Evolutionary conservation across 2,888 invertebrate species (phyloP).

Genomic region (Phania funesta): DNA sequence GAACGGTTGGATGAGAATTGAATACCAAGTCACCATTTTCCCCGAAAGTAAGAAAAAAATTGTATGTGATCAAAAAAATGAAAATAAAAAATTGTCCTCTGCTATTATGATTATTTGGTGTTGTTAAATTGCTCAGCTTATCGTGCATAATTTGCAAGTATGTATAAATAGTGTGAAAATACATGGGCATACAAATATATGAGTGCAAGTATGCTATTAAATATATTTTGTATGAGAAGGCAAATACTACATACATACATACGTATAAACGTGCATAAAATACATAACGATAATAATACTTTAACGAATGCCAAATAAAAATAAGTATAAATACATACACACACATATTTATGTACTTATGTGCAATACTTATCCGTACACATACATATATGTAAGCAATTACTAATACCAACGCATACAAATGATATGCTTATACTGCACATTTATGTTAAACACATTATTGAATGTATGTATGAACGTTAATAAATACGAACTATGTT

Average conservation of each 20-base stretch:
- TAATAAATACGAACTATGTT: constrained; percentile 5
- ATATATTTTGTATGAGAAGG: background rate
- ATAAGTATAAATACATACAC: background rate
- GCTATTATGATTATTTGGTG: constrained; percentile 52
- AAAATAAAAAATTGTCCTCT: constrained; percentile 53
- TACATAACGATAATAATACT: constrained; percentile 33
- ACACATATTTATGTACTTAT: too few species aligned
- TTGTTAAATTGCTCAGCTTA: constrained; percentile 66
- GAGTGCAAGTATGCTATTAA: background rate
- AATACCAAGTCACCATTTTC: background rate
- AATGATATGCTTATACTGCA: constrained; percentile 29
- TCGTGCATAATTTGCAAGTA: constrained; percentile 53
- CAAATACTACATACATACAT: too few species aligned
- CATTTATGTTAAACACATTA: constrained; percentile 54
- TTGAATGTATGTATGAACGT: constrained; percentile 44
- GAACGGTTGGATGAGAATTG: background rate
- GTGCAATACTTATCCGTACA: too few species aligned
- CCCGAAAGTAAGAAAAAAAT: background rate
- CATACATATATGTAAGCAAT: too few species aligned
- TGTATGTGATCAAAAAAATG: background rate
- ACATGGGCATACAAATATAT: background rate
- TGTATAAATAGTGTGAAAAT: constrained; percentile 26
- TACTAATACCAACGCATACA: background rate
- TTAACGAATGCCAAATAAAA: constrained; percentile 49
- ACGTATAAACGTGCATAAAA: background rate